phyloP scores from a whole-genome alignment of 1,140 invertebrate species.

The Drosophila repleta region DNA sequence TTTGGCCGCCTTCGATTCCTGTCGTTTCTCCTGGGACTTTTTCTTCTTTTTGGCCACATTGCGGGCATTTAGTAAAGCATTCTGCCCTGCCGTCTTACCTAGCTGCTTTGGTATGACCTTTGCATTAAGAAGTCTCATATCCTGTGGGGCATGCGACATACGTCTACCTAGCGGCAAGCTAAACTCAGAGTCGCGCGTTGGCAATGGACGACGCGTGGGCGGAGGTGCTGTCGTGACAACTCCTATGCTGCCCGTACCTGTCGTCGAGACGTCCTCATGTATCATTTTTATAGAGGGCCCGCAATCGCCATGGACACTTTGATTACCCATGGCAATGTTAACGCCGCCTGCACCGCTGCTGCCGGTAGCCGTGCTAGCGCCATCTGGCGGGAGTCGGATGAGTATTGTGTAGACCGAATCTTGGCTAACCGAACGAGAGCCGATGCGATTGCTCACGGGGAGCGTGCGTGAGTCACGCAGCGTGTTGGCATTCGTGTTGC shows the following conservation, averaged over 20 bases:
- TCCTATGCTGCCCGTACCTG: constrained; percentile 40
- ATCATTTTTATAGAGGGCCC: constrained; percentile 94
- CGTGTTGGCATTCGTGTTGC: constrained; percentile 8
- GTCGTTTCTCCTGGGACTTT: constrained; percentile 97
- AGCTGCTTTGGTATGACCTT: constrained; percentile 93
- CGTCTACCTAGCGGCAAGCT: constrained; percentile 85
- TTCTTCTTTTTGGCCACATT: constrained; percentile 91
- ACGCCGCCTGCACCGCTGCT: constrained; percentile 73
- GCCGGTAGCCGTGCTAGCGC: constrained; percentile 83
- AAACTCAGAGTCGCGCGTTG: constrained; percentile 79
- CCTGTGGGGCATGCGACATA: constrained; percentile 90
- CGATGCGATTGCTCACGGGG: constrained; percentile 80
- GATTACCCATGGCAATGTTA: constrained; percentile 81
- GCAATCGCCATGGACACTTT: constrained; percentile 43
- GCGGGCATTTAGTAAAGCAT: constrained; percentile 86
- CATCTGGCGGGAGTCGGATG: constrained; percentile 91
- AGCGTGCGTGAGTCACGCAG: constrained; percentile 85
- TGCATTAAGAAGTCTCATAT: constrained; percentile 92
- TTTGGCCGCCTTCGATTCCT: constrained; percentile 99
- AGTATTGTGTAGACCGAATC: constrained; percentile 96
- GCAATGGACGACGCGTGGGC: constrained; percentile 70
- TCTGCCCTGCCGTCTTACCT: constrained; percentile 85
- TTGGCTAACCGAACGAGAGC: constrained; percentile 87
- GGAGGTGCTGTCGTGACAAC: constrained; percentile 58
- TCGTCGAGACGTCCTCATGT: constrained; percentile 87